These are phyloP conservation scores for Brachionus paranguensis DNA, from an alignment of 1,140 invertebrate genomes.

Conservation along the genomic window DNA sequence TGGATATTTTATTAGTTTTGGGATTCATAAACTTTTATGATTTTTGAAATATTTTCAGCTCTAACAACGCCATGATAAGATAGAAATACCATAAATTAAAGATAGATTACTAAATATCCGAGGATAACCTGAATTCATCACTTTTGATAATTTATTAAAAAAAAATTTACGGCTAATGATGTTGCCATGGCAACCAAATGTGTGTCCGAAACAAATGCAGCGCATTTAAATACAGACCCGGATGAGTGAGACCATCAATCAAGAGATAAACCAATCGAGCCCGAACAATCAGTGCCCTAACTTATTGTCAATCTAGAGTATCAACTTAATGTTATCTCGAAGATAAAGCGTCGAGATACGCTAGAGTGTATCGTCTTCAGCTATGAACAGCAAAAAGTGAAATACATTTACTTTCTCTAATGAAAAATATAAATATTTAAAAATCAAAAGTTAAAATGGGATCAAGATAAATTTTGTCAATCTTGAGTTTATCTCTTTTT, in stretches of 20 bases:
- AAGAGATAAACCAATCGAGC: not conserved
- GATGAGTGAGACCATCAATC: not conserved
- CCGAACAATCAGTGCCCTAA: not conserved
- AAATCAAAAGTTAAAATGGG: constrained; percentile 25
- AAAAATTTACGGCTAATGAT: not conserved
- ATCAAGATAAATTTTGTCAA: constrained; percentile 9
- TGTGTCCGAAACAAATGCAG: not conserved
- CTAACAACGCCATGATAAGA: not conserved
- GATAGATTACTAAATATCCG: not conserved
- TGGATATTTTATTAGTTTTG: not conserved
- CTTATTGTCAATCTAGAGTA: not conserved
- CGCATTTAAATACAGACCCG: not conserved
- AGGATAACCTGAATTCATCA: not conserved
- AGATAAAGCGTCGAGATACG: not conserved
- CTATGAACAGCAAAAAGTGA: not conserved
- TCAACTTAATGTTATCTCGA: not conserved
- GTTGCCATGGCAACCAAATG: not conserved
- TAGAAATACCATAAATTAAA: constrained; percentile 3
- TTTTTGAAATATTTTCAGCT: not conserved
- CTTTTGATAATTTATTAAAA: not conserved
- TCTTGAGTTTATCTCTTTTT: not conserved
- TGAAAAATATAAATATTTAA: constrained; percentile 20
- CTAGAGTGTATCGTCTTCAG: not conserved
- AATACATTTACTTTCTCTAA: not conserved
- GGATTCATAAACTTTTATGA: constrained; percentile 31